Conservation (phyloP, 2,888 invertebrate genomes). For the Chirona hameri region DNA sequence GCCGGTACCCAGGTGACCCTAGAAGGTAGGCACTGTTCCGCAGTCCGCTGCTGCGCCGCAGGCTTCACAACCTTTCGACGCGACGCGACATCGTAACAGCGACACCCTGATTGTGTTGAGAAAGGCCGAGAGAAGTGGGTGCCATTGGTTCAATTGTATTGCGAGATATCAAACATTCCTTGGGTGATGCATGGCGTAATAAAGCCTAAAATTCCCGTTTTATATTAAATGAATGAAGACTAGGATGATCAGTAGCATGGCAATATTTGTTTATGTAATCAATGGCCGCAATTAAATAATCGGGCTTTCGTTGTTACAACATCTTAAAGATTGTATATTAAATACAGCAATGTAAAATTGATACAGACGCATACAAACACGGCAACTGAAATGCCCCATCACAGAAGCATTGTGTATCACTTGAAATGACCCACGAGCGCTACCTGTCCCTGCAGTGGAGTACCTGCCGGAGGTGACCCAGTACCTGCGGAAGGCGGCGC, state of each 20-base stretch:
- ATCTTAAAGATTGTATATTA: background rate
- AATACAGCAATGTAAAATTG: background rate
- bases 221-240: background rate
- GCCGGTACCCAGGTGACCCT: conserved; percentile 96
- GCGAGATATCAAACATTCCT: background rate
- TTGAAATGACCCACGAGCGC: background rate
- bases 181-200: no score
- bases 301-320: no score
- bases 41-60: background rate
- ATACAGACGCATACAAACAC: background rate
- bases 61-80: background rate
- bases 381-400: no score
- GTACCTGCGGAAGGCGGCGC: conserved; percentile 80
- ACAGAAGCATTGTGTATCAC: background rate
- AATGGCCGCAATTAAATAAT: no score
- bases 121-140: background rate
- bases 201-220: background rate
- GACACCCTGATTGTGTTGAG: background rate
- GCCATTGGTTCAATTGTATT: background rate
- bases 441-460: conserved; percentile 50
- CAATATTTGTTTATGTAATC: no score
- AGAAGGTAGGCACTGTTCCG: conserved; percentile 65
- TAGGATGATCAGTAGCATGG: no score
- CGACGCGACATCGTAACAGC: background rate
- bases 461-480: conserved; percentile 56